Percentiles rank a stretch among this genome's conserved stretches.
phyloP scores from a whole-genome alignment of 2,888 invertebrate species.

The Dione vanillae region DNA sequence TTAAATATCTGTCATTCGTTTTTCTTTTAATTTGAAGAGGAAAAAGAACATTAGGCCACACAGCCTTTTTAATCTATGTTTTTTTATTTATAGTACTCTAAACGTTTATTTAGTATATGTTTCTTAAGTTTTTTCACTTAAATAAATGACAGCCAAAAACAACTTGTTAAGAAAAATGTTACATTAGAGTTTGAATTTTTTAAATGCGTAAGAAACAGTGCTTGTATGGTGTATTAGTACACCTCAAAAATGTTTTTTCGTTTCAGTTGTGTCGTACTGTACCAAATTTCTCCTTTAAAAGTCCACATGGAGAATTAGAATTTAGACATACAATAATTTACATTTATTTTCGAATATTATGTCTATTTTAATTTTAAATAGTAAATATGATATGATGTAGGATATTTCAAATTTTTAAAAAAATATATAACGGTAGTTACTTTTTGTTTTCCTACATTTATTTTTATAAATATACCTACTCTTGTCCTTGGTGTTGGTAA shows the following conservation, averaged over 20 bases:
- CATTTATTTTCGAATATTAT: not conserved
- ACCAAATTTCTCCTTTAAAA: not conserved
- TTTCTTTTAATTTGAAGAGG: too few relatives aligned
- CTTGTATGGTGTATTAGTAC: not conserved
- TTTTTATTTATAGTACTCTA: not conserved
- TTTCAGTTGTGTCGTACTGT: constrained; percentile 18
- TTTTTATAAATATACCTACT: too few relatives aligned
- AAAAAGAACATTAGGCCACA: not conserved
- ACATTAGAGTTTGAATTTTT: not conserved
- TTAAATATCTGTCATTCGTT: not conserved
- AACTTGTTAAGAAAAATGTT: not conserved
- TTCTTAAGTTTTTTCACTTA: not conserved
- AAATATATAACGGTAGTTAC: too few relatives aligned
- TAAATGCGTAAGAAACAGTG: not conserved
- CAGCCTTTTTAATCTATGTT: not conserved
- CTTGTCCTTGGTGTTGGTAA: too few relatives aligned
- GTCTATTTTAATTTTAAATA: too few relatives aligned
- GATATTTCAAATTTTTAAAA: not conserved
- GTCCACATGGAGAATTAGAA: not conserved
- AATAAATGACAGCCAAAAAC: not conserved
- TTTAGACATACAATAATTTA: not conserved
- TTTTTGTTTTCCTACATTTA: too few relatives aligned
- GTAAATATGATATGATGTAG: too few relatives aligned
- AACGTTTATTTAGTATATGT: not conserved
- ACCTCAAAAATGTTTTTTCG: not conserved